A percentile compares a stretch with the other conserved stretches of the same genome.
Conservation (phyloP, 2,113 vertebrate species). For the Mystacornis crossleyi region DNA sequence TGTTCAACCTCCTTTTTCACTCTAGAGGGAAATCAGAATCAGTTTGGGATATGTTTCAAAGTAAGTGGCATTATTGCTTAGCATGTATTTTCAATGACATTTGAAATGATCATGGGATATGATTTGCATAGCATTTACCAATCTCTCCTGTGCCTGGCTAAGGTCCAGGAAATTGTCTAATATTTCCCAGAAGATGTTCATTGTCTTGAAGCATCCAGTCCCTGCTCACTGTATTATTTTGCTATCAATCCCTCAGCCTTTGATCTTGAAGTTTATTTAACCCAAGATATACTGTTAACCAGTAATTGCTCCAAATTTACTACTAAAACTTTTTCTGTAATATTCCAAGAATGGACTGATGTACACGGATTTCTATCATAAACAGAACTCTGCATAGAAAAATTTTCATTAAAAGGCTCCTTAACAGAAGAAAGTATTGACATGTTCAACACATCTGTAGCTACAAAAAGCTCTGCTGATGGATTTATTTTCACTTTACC, state of each 20-base stretch:
- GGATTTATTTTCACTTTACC: not conserved
- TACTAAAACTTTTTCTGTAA: not conserved
- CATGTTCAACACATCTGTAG: not conserved
- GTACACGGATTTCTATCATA: not conserved
- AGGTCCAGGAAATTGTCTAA: not conserved
- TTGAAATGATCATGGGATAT: not conserved
- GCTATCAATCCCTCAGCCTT: not conserved
- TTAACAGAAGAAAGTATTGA: not conserved
- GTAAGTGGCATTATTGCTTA: not conserved
- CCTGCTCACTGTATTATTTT: not conserved
- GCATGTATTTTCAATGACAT: not conserved
- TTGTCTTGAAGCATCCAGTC: not conserved
- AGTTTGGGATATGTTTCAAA: not conserved
- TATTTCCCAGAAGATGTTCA: not conserved
- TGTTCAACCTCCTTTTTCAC: not conserved
- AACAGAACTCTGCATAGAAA: not conserved
- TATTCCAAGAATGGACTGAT: not conserved
- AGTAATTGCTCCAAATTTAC: not conserved
- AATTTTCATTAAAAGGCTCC: not conserved
- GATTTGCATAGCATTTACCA: not conserved
- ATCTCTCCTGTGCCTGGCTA: not conserved
- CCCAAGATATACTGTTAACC: not conserved
- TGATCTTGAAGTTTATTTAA: not conserved
- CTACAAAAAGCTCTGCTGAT: not conserved
- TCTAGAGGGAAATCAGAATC: not conserved